phyloP scores from a whole-genome alignment of 2,888 invertebrate genomes.

The Cryptus armator region DNA sequence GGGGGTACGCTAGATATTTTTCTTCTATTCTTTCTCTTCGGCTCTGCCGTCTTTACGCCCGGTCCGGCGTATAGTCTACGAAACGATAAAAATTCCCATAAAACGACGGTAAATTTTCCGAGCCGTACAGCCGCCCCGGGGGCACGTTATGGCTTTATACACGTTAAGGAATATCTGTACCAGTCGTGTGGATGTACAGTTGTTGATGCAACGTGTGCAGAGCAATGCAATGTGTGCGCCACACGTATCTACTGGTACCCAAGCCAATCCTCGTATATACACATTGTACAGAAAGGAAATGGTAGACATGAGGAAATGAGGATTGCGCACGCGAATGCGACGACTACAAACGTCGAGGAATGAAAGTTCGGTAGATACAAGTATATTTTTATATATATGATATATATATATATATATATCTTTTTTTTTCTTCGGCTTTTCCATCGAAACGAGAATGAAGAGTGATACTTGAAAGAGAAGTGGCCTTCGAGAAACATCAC shows the following conservation, averaged over 20 bases:
- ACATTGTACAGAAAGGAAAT: slow-evolving; percentile 42
- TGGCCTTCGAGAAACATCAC: slow-evolving; percentile 2
- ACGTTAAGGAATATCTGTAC: slow-evolving; percentile 56
- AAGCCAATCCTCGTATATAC: slow-evolving; percentile 13
- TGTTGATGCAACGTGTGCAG: slow-evolving; percentile 12
- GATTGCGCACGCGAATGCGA: slow-evolving; percentile 54
- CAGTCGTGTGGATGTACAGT: slow-evolving; percentile 37
- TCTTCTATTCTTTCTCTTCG: slow-evolving; percentile 12
- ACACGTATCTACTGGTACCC: not conserved
- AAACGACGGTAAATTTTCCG: slow-evolving; percentile 79
- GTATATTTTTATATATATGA: too few relatives aligned
- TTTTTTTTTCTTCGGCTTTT: not conserved
- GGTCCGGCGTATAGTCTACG: slow-evolving; percentile 79
- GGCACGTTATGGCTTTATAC: slow-evolving; percentile 68
- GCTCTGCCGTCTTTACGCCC: slow-evolving; percentile 31
- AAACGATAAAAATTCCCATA: slow-evolving; percentile 82
- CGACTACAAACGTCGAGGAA: slow-evolving; percentile 33
- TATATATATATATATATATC: not conserved
- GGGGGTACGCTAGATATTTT: slow-evolving; percentile 37
- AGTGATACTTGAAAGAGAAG: not conserved
- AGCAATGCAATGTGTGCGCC: not conserved
- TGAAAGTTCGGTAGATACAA: slow-evolving; percentile 4
- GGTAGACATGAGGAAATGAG: slow-evolving; percentile 44
- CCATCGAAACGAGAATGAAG: not conserved
- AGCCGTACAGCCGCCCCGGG: slow-evolving; percentile 55